Base-by-base conservation (phyloP, 2,888 invertebrate genomes). In the Archips crataeganus region DNA sequence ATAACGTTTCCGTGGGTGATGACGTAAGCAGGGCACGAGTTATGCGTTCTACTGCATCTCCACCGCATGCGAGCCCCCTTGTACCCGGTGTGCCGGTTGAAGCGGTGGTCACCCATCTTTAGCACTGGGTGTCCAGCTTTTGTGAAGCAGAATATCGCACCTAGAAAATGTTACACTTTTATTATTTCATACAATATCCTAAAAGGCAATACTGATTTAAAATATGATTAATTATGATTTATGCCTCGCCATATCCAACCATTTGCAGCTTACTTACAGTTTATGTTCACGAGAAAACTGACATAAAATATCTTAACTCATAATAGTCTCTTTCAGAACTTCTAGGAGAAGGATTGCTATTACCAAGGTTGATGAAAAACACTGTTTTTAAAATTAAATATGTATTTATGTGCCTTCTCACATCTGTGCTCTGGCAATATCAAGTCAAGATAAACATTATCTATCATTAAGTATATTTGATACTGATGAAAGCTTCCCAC, bases 391-490 rank as follows among this genome's bases (percentile, higher is more conserved):
- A 88, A 88, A 85, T 82, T 83, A 85, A 90, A 89, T 87, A 88
- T 89, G 86, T 85, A 85, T 80, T 82, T 80, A 81, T 81, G 80
- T 85, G 82, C 87, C 60, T 39, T 84, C 83, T 87, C 84, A 83
- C 81, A 81, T 82, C 80, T 79, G 75, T 84, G 86, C 80, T 80
- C 85, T 83, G 79, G 69, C 64, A 32, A 88, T 89, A 88, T 87
- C 81, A 74, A 82, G 79, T 79, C 80, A 80, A 84, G 82, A 88
- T 90, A 88, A 89, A 90, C 86, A 86, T 88, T 90, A 88, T 86
- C 87, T 85, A 89, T 80, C 87, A 86, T 87, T 85, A 87, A 88
- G 89, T 89, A 90, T 86, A 69, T 65, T 51, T 68, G 54, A 60
- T 60, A 70, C 87, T 87, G 89, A 90, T 86, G 89, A 90, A 88